phyloP scores from a whole-genome alignment of 2,888 invertebrate species.

The Polymixis lichenea region DNA sequence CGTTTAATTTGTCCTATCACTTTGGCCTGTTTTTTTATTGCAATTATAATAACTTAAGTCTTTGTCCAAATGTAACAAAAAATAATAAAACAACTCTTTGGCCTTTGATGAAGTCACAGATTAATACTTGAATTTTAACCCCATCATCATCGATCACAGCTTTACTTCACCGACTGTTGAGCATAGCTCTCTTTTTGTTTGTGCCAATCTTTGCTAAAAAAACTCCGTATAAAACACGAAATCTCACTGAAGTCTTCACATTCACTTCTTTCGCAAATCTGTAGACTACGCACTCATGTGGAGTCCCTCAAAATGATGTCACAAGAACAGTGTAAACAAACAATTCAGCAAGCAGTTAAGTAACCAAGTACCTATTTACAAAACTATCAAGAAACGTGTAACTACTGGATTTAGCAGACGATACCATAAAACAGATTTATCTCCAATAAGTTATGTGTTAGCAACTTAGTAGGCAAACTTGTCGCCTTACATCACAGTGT shows the following conservation, averaged over 20 bases:
- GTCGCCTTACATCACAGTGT: conserved; percentile 41
- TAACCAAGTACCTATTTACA: conserved; percentile 10
- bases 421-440: conserved; percentile 56
- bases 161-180: too few relatives aligned
- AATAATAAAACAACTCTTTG: too few relatives aligned
- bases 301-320: not conserved
- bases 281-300: not conserved
- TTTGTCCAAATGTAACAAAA: too few relatives aligned
- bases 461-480: conserved; percentile 40
- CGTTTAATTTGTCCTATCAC: too few relatives aligned
- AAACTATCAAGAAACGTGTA: conserved; percentile 28
- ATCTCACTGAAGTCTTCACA: not conserved
- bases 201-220: not conserved
- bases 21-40: too few relatives aligned
- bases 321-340: conserved; percentile 13
- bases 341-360: not conserved
- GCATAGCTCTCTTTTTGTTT: too few relatives aligned
- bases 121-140: too few relatives aligned
- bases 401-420: conserved; percentile 36
- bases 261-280: not conserved
- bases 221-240: not conserved
- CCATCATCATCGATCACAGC: too few relatives aligned
- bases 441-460: conserved; percentile 35
- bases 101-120: too few relatives aligned
- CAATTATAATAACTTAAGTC: too few relatives aligned